Evolutionary conservation across 2,888 invertebrate genomes (phyloP).

Genomic region (Campoplex nolae): DNA sequence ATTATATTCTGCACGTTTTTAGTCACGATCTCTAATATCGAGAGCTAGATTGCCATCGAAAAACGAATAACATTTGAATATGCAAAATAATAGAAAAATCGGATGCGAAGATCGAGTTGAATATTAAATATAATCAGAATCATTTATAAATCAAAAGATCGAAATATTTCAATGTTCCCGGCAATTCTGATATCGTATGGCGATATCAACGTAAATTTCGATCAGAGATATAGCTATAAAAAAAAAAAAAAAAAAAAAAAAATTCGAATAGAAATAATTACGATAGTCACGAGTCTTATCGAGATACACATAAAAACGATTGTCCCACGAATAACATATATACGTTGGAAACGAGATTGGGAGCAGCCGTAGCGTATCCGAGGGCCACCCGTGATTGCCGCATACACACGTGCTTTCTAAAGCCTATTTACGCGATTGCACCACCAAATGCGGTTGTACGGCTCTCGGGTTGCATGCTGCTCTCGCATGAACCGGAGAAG

Average conservation of each 20-base stretch:
- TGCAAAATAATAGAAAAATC: background rate
- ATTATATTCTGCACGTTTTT: background rate
- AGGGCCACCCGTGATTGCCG: conserved; percentile 64
- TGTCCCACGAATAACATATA: background rate
- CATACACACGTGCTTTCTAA: conserved; percentile 72
- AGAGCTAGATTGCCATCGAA: background rate
- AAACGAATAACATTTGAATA: background rate
- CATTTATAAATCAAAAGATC: background rate
- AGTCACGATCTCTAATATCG: background rate
- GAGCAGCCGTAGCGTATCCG: conserved; percentile 49
- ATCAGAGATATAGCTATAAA: background rate
- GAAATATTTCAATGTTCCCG: background rate
- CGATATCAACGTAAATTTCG: background rate
- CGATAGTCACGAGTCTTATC: background rate
- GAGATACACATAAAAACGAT: conserved; percentile 7
- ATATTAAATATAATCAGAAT: background rate
- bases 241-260: background rate
- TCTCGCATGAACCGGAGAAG: conserved; percentile 70
- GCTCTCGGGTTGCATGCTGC: conserved; percentile 60
- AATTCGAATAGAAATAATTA: background rate
- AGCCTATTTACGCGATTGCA: conserved; percentile 71
- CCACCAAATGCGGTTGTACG: conserved; percentile 66
- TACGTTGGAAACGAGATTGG: conserved; percentile 43
- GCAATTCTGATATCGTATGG: background rate
- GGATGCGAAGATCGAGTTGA: background rate